These are phyloP conservation scores for Agrenia bidenticulata DNA, from an alignment of 2,888 invertebrate species.

Conservation along the genomic window DNA sequence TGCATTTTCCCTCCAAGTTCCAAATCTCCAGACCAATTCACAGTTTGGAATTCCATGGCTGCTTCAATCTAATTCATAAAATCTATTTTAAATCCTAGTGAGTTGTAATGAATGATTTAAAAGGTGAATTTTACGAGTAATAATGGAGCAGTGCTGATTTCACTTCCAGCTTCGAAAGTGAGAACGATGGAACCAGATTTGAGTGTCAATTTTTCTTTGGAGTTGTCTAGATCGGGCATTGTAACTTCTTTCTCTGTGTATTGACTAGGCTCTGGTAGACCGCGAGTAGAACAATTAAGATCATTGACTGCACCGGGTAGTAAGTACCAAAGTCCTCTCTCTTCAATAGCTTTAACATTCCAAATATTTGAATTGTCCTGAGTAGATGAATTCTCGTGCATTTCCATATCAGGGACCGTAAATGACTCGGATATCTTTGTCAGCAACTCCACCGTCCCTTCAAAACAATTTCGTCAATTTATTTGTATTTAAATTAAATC, in stretches of 20 bases:
- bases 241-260: neutral
- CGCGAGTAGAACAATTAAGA: neutral
- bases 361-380: constrained; percentile 70
- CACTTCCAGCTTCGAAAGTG: constrained; percentile 84
- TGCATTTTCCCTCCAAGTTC: constrained; percentile 67
- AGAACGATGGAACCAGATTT: constrained; percentile 74
- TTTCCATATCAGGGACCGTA: constrained; percentile 60
- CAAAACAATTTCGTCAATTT: neutral
- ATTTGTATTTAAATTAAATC: neutral
- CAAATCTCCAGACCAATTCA: constrained; percentile 88
- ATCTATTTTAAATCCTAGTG: too few relatives aligned
- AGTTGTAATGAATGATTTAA: too few relatives aligned
- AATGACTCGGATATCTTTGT: constrained; percentile 72
- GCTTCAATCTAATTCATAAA: too few relatives aligned
- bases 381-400: constrained; percentile 57
- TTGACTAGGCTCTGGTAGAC: neutral
- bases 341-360: constrained; percentile 66
- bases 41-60: constrained; percentile 72
- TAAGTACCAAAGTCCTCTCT: constrained; percentile 78
- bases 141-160: constrained; percentile 85
- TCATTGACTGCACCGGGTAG: constrained; percentile 64
- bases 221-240: constrained; percentile 43
- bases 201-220: constrained; percentile 72
- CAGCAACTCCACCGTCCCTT: constrained; percentile 78
- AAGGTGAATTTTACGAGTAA: too few relatives aligned